Evolutionary conservation across 2,888 invertebrate genomes (phyloP).

Genomic region (Zaprionus bogoriensis): DNA sequence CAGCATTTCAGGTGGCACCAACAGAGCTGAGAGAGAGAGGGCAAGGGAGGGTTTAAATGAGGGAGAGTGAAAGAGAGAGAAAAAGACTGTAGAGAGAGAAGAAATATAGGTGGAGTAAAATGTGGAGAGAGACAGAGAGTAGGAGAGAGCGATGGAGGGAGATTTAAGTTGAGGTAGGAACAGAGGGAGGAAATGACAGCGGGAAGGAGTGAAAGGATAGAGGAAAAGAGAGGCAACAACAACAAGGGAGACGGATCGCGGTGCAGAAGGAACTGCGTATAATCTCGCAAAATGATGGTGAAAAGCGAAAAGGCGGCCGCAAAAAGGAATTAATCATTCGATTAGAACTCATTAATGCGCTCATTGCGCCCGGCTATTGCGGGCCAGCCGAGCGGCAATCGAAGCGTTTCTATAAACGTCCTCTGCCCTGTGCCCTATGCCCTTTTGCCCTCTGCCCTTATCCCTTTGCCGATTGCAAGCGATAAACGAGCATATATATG

Average conservation of each 20-base stretch:
- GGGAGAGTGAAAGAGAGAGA: neutral
- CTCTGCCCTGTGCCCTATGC: no score
- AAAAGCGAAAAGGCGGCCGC: conserved; percentile 21
- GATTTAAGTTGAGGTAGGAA: neutral
- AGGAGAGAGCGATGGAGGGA: no score
- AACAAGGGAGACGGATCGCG: no score
- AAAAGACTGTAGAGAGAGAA: neutral
- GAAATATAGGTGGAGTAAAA: no score
- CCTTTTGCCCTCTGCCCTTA: no score
- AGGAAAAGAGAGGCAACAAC: neutral
- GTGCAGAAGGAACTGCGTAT: no score
- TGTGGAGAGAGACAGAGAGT: neutral
- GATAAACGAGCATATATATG: neutral
- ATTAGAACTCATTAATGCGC: conserved; percentile 43
- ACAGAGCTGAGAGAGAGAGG: no score
- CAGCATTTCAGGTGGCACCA: conserved; percentile 38
- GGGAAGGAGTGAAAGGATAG: neutral
- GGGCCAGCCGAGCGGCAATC: conserved; percentile 16
- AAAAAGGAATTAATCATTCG: conserved; percentile 45
- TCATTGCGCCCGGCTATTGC: conserved; percentile 27
- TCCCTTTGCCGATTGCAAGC: no score
- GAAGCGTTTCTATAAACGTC: neutral
- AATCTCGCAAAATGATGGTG: neutral
- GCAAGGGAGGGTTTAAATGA: no score
- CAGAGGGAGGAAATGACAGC: neutral